These are phyloP conservation scores for Cataglyphis altisquamis DNA, from an alignment of 2,888 invertebrate species.

Conservation along the genomic window DNA sequence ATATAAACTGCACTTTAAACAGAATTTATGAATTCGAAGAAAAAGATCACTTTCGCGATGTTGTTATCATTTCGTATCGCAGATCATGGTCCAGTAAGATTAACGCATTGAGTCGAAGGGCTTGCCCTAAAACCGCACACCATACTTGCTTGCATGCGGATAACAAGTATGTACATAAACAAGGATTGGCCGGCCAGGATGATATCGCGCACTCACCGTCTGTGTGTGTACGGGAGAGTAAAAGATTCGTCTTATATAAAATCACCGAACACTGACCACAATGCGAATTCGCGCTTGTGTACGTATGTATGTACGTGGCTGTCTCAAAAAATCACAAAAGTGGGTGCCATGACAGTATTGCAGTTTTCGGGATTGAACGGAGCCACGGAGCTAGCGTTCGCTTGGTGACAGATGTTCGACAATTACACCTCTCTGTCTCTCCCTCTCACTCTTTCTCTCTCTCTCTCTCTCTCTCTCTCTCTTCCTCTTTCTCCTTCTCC, in stretches of 20 bases:
- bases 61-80: neutral
- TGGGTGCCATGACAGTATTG: slow-evolving; percentile 82
- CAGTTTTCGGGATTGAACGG: slow-evolving; percentile 78
- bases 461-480: slow-evolving; percentile 51
- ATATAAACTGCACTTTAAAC: neutral
- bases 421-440: slow-evolving; percentile 68
- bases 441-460: slow-evolving; percentile 73
- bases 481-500: slow-evolving; percentile 74
- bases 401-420: slow-evolving; percentile 82
- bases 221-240: slow-evolving; percentile 40
- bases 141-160: slow-evolving; percentile 42
- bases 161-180: slow-evolving; percentile 52
- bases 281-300: slow-evolving; percentile 29
- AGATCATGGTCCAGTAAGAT: neutral
- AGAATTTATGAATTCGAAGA: neutral
- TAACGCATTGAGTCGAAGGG: slow-evolving; percentile 59
- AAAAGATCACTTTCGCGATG: neutral
- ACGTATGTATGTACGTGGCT: slow-evolving; percentile 41
- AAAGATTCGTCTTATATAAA: slow-evolving; percentile 44
- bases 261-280: slow-evolving; percentile 38
- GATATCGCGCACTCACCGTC: slow-evolving; percentile 68
- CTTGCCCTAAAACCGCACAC: slow-evolving; percentile 64
- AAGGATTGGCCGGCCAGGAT: slow-evolving; percentile 42
- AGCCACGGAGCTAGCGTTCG: slow-evolving; percentile 78
- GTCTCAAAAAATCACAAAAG: slow-evolving; percentile 79